Percentiles rank a stretch among this genome's conserved stretches.
phyloP scores from a whole-genome alignment of 2,888 invertebrate species.

The Leucophenga montana region DNA sequence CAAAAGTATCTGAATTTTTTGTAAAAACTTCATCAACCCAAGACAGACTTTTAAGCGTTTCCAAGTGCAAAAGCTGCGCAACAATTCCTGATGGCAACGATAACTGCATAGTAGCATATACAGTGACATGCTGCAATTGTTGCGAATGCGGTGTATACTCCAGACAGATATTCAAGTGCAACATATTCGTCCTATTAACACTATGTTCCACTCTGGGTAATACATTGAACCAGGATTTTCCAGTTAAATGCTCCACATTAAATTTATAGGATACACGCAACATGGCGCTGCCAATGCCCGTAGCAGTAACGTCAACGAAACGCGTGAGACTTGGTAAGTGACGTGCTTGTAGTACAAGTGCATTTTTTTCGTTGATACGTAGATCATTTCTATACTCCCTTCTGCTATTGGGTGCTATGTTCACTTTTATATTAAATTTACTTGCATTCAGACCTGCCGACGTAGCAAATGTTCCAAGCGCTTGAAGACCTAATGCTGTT shows the following conservation, averaged over 20 bases:
- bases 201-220: neutral
- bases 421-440: neutral
- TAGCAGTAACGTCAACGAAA: neutral
- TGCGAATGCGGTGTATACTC: constrained; percentile 74
- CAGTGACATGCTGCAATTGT: neutral
- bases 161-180: constrained; percentile 80
- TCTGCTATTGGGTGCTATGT: neutral
- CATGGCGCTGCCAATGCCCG: neutral
- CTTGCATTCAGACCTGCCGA: neutral
- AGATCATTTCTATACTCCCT: neutral
- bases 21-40: constrained; percentile 77
- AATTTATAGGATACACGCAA: neutral
- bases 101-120: constrained; percentile 86
- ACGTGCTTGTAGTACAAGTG: neutral
- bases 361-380: neutral
- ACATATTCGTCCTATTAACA: constrained; percentile 72
- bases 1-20: constrained; percentile 76
- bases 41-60: constrained; percentile 74
- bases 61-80: constrained; percentile 83
- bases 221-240: neutral
- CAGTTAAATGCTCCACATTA: neutral
- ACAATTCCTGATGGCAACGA: constrained; percentile 89
- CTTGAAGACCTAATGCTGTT: constrained; percentile 81
- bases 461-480: constrained; percentile 69
- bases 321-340: neutral